Conservation (phyloP, 2,888 invertebrate genomes). For the Pristionchus fissidentatus region DNA sequence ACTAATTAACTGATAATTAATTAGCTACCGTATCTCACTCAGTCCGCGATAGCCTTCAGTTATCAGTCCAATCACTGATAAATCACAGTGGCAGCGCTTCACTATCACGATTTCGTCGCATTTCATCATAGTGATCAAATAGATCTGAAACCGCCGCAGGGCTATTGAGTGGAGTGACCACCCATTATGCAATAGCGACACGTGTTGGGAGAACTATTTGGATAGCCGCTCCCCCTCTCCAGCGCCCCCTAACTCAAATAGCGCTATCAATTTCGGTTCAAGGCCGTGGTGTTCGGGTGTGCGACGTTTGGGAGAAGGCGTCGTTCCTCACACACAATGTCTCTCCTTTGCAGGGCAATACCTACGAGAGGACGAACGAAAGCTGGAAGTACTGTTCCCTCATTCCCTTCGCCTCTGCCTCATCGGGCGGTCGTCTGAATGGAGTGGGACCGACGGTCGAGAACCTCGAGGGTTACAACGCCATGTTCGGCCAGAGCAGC, state of each 20-base stretch:
- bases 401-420: constrained; percentile 50
- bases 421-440: not conserved
- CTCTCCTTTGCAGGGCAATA: constrained; percentile 51
- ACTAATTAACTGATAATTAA: not conserved
- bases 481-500: constrained; percentile 55
- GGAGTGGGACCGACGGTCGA: constrained; percentile 57
- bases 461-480: constrained; percentile 56
- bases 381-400: constrained; percentile 59
- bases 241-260: too few relatives aligned
- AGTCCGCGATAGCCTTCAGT: too few relatives aligned
- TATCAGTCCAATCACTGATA: not conserved
- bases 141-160: not conserved
- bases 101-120: constrained; percentile 8
- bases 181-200: not conserved
- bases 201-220: not conserved
- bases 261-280: too few relatives aligned
- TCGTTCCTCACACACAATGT: not conserved
- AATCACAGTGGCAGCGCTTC: not conserved
- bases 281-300: not conserved
- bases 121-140: constrained; percentile 42
- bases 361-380: constrained; percentile 53
- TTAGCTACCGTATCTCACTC: constrained; percentile 21
- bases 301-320: not conserved
- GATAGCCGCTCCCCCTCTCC: too few relatives aligned
- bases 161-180: not conserved